These are phyloP conservation scores for Abscondita cerata DNA, from an alignment of 2,888 invertebrate genomes.

Conservation along the genomic window DNA sequence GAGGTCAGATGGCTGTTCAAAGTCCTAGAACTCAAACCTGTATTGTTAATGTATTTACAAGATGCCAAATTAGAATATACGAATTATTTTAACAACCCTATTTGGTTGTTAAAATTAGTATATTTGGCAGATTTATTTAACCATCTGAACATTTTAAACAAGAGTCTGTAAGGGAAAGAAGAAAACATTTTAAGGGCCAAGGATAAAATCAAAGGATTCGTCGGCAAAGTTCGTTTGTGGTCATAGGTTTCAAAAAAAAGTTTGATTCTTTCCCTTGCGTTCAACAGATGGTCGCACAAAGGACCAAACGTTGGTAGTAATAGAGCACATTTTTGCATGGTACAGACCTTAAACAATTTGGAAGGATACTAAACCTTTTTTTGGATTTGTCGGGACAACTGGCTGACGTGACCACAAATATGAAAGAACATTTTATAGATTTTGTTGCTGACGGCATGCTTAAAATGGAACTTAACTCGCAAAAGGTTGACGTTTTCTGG, in stretches of 20 bases:
- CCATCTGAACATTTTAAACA: too few relatives aligned
- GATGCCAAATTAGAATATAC: background rate
- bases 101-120: background rate
- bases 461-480: too few relatives aligned
- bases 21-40: background rate
- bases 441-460: background rate
- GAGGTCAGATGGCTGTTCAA: background rate
- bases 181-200: too few relatives aligned
- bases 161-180: too few relatives aligned
- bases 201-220: background rate
- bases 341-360: too few relatives aligned
- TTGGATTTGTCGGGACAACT: background rate
- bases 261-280: background rate
- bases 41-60: background rate
- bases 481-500: background rate
- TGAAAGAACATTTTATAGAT: background rate
- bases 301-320: too few relatives aligned
- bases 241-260: background rate
- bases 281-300: too few relatives aligned
- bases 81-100: background rate
- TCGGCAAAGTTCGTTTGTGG: too few relatives aligned
- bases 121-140: background rate
- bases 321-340: too few relatives aligned
- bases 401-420: background rate
- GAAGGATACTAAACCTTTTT: background rate